Conservation (phyloP, 1,140 invertebrate species). For the Tribolium madens region DNA sequence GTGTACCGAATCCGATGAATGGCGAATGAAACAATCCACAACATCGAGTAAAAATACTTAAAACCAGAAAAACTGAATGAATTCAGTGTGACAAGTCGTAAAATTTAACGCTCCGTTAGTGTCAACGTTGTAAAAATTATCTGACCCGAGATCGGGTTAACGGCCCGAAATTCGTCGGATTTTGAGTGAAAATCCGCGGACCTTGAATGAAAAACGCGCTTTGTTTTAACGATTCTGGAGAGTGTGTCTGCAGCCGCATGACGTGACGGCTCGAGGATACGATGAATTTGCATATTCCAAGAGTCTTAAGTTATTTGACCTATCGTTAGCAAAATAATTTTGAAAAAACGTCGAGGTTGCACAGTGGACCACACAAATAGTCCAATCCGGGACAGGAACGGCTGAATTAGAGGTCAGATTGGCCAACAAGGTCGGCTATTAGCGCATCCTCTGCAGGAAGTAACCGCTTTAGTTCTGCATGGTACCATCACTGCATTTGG, state of each 20-base stretch:
- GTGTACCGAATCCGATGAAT: neutral
- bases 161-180: neutral
- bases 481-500: neutral
- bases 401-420: slow-evolving; percentile 53
- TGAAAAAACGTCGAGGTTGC: neutral
- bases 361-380: slow-evolving; percentile 14
- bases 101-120: neutral
- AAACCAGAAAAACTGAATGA: neutral
- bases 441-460: slow-evolving; percentile 43
- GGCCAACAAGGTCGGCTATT: slow-evolving; percentile 48
- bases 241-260: neutral
- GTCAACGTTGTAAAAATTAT: too few relatives aligned
- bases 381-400: slow-evolving; percentile 44
- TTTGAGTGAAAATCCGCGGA: neutral
- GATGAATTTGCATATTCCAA: neutral
- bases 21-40: neutral
- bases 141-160: too few relatives aligned
- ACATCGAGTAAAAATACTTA: neutral
- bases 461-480: slow-evolving; percentile 40
- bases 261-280: slow-evolving; percentile 4
- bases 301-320: neutral
- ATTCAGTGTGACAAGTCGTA: neutral
- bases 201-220: neutral
- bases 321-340: neutral
- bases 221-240: neutral